Base-by-base conservation (phyloP, 2,797 vertebrate species). In the Scolopax rusticola region DNA sequence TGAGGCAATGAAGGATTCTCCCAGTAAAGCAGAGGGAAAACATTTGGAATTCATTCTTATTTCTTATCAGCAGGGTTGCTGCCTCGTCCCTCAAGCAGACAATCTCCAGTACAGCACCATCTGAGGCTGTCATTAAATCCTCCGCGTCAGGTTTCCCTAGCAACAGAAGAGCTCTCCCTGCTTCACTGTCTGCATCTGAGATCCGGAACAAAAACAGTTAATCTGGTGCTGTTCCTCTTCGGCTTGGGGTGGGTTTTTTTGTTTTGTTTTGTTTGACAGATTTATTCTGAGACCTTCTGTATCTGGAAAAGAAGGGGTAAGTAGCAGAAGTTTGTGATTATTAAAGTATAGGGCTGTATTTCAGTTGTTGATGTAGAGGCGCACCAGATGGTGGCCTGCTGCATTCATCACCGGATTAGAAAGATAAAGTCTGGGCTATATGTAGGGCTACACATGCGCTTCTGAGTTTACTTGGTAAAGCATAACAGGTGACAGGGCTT, bases 361-460 rank as follows among this genome's bases (percentile, higher is more conserved):
- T 83, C 96, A 75, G 68, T 74, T 96, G 91, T 65, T 79, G 68
- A 84, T 94, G 80, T 95, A 80, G 56, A 64, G 0, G 41, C 90
- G 43, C 91, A 97, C 94, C 98, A 98, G 98, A 98, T 98, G 98
- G 97, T 96, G 60, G 92, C 91, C 97, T 91, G 90, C 90, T 93
- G 50, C 85, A 93, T 94, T 97, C 82, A 90, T 93, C 80, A 87
- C 19, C 96, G 98, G 98, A 98, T 98, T 98, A 98, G 95, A 91
- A 96, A 97, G 97, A 98, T 98, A 97, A 98, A 97, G 89, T 78
- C 92, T 96, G 90, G 87, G 95, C 84, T 94, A 96, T 96, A 95
- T 94, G 89, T 94, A 90, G 94, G 79, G 41, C 91, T 92, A 78
- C 86, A 95, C 79, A 89, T 51, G 51, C n/a, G 48, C 63, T 96